Evolutionary conservation across 2,888 invertebrate species (phyloP).

Genomic region (Perdita meconis): DNA sequence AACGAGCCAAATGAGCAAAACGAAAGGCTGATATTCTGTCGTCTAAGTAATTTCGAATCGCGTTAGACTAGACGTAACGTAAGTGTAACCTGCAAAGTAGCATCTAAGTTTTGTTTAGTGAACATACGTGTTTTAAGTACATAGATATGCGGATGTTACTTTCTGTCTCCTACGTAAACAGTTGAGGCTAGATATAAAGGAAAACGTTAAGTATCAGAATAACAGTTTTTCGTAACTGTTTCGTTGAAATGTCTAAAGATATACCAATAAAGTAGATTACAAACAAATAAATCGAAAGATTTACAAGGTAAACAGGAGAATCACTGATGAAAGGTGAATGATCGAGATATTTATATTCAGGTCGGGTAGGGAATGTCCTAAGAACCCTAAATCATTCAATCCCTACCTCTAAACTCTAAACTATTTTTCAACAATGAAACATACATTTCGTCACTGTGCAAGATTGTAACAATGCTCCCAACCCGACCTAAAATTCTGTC

Average conservation of each 20-base stretch:
- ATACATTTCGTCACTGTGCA: neutral
- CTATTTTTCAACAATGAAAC: neutral
- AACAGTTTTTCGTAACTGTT: constrained; percentile 15
- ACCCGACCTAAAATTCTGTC: constrained; percentile 38
- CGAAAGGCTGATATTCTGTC: too few relatives aligned
- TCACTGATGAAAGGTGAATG: constrained; percentile 12
- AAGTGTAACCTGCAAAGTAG: constrained; percentile 39
- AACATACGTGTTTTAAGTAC: neutral
- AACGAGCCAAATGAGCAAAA: too few relatives aligned
- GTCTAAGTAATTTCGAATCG: too few relatives aligned
- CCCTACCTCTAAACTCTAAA: neutral
- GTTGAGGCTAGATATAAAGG: neutral
- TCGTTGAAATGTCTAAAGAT: constrained; percentile 12
- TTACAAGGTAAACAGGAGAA: constrained; percentile 12
- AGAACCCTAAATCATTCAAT: neutral
- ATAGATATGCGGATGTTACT: constrained; percentile 14
- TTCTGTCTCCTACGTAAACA: neutral
- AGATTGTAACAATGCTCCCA: constrained; percentile 25
- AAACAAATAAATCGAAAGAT: constrained; percentile 6
- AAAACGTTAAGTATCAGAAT: neutral
- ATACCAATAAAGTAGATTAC: constrained; percentile 9
- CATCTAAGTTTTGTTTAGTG: constrained; percentile 25
- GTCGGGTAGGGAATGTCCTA: constrained; percentile 19
- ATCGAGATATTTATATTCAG: constrained; percentile 15
- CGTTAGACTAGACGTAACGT: too few relatives aligned